A percentile compares a stretch with the other conserved stretches of the same genome.
Evolutionary conservation across 2,797 vertebrate genomes (phyloP).

Genomic region (Carduelis carduelis): DNA sequence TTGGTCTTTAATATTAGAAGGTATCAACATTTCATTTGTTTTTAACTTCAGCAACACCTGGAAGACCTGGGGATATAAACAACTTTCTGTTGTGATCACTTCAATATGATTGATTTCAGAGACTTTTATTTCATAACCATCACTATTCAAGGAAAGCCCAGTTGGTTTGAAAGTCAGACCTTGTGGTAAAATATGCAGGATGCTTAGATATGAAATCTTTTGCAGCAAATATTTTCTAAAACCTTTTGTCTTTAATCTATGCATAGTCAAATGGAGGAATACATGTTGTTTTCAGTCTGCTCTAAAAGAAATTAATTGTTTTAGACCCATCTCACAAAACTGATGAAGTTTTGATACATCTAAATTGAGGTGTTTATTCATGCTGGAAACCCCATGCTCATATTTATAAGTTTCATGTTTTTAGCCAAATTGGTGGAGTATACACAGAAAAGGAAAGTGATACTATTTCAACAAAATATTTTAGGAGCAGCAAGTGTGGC

Average conservation of each 20-base stretch:
- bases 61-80: neutral
- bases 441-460: neutral
- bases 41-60: neutral
- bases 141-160: neutral
- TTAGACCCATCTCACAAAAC: neutral
- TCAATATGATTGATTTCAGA: neutral
- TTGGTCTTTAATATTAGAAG: neutral
- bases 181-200: neutral
- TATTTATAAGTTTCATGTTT: neutral
- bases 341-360: neutral
- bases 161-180: neutral
- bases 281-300: neutral
- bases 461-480: constrained; percentile 3
- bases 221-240: neutral
- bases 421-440: neutral
- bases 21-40: neutral
- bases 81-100: neutral
- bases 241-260: neutral
- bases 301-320: neutral
- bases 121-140: neutral
- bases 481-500: neutral
- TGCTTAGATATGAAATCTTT: neutral
- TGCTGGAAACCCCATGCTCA: neutral
- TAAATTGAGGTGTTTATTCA: neutral
- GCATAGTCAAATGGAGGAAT: neutral